phyloP scores from a whole-genome alignment of 1,140 invertebrate species.

The Lepidurus apus region DNA sequence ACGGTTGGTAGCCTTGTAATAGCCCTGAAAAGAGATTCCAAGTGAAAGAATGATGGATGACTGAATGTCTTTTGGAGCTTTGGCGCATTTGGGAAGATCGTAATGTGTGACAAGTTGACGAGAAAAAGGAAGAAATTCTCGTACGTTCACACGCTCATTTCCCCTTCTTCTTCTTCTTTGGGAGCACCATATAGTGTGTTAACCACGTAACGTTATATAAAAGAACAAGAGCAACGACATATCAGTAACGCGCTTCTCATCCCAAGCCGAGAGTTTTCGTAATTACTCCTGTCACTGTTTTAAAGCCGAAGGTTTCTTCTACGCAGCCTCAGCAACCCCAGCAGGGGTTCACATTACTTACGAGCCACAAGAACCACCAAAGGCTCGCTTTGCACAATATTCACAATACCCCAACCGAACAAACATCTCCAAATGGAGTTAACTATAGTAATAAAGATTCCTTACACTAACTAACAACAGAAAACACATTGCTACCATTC shows the following conservation, averaged over 20 bases:
- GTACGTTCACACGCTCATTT: constrained; percentile 5
- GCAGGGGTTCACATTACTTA: constrained; percentile 10
- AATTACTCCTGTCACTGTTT: constrained; percentile 15
- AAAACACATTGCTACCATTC: too few relatives aligned
- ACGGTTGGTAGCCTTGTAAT: too few relatives aligned
- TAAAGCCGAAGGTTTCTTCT: not conserved
- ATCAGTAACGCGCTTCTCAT: not conserved
- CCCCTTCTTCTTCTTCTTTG: not conserved
- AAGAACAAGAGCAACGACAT: too few relatives aligned
- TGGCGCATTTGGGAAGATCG: too few relatives aligned
- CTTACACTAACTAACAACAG: too few relatives aligned
- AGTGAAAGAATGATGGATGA: too few relatives aligned
- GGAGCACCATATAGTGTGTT: too few relatives aligned
- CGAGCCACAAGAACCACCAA: not conserved
- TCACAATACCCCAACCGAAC: not conserved
- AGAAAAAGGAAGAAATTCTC: too few relatives aligned
- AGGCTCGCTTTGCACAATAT: not conserved
- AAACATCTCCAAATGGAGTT: not conserved
- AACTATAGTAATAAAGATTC: not conserved
- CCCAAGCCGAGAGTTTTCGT: not conserved
- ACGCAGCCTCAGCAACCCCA: not conserved
- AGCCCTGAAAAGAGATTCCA: too few relatives aligned
- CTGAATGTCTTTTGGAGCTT: too few relatives aligned
- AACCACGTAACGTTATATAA: too few relatives aligned
- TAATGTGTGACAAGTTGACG: too few relatives aligned